Evolutionary conservation across 1,140 invertebrate genomes (phyloP).

Genomic region (Drosophila neocordata): DNA sequence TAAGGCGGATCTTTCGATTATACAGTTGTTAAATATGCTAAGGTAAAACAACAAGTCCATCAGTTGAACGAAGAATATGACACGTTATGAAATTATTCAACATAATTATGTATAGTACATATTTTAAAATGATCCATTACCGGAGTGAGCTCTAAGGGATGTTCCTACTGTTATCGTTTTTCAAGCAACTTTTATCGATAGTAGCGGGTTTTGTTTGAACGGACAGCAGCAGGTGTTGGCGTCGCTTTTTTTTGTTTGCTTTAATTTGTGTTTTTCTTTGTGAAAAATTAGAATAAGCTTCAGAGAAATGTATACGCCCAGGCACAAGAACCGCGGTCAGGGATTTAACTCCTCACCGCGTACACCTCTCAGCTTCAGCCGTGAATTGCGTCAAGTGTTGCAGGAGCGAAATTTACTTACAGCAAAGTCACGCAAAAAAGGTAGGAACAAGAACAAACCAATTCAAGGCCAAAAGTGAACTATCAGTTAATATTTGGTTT

Average conservation of each 20-base stretch:
- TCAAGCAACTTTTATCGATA: constrained; percentile 13
- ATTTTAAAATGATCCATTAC: too few relatives aligned
- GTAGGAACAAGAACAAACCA: constrained; percentile 60
- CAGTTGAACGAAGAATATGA: too few relatives aligned
- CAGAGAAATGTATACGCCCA: constrained; percentile 59
- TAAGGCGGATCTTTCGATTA: too few relatives aligned
- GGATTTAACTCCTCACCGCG: constrained; percentile 49
- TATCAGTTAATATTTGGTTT: constrained; percentile 1
- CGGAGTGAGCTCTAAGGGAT: background rate
- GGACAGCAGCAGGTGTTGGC: constrained; percentile 58
- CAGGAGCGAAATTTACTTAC: constrained; percentile 86
- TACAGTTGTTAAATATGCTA: too few relatives aligned
- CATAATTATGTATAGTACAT: too few relatives aligned
- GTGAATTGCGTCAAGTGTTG: constrained; percentile 85
- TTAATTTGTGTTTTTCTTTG: constrained; percentile 11
- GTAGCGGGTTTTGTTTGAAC: constrained; percentile 49
- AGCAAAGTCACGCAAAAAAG: constrained; percentile 85
- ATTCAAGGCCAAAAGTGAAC: constrained; percentile 1
- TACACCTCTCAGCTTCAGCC: constrained; percentile 84
- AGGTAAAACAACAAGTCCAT: too few relatives aligned
- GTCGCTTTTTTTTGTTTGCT: constrained; percentile 44
- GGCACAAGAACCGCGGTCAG: constrained; percentile 34
- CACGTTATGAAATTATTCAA: too few relatives aligned
- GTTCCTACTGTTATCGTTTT: background rate
- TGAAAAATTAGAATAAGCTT: constrained; percentile 18